Evolutionary conservation across 2,888 invertebrate species (phyloP).

Genomic region (Himalopsyche japonica): DNA sequence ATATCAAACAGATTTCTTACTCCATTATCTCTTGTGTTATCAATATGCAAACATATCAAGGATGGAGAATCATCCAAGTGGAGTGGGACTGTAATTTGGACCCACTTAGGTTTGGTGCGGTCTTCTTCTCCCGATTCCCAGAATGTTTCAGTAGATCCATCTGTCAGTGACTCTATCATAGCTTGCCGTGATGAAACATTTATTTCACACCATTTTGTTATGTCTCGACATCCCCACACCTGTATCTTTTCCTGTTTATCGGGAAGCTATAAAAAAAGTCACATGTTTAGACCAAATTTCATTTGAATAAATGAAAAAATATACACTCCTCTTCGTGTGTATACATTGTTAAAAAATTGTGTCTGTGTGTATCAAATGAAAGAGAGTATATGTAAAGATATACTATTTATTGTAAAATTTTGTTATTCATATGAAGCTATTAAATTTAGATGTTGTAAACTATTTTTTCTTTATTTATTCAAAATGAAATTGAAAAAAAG

Average conservation of each 20-base stretch:
- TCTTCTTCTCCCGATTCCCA: constrained; percentile 99
- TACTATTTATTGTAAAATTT: no score
- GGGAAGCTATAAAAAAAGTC: background rate
- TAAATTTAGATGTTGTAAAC: no score
- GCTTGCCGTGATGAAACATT: constrained; percentile 92
- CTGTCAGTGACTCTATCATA: constrained; percentile 90
- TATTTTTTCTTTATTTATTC: no score
- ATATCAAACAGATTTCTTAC: constrained; percentile 64
- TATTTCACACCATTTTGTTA: constrained; percentile 76
- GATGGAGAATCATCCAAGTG: constrained; percentile 65
- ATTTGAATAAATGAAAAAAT: no score
- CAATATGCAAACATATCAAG: constrained; percentile 86
- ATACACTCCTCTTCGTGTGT: no score
- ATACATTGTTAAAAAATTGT: no score
- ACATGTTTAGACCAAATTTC: no score
- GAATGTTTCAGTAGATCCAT: constrained; percentile 95
- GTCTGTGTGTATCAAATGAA: no score
- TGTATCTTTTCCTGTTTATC: background rate
- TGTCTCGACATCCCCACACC: constrained; percentile 62
- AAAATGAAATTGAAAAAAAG: no score
- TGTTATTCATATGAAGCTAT: no score
- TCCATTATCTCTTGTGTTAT: constrained; percentile 90
- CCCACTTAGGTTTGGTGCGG: constrained; percentile 85
- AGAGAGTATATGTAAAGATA: no score
- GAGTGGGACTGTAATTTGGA: constrained; percentile 69